Base-by-base conservation (phyloP, 2,797 vertebrate genomes). In the Oophaga sylvatica region DNA sequence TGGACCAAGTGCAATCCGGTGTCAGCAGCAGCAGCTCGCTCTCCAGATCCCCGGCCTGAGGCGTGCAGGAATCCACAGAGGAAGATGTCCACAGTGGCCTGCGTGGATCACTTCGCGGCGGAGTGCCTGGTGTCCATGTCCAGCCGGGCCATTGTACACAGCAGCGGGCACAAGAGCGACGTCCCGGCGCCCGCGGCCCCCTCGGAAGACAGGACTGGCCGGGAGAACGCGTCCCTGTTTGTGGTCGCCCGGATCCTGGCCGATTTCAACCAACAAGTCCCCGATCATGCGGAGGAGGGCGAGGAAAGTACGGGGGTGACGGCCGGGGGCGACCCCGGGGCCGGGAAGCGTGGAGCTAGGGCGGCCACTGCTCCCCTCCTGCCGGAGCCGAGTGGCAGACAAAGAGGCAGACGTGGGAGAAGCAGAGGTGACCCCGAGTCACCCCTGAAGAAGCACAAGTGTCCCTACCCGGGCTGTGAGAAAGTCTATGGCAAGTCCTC, bases 401-500 rank as follows among this genome's bases (percentile, higher is more conserved):
- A 98, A 98, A 98, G 97, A 95, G 96, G 95, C 95, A 96, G 96
- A 93, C 95, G 96, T 92, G 93, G 93, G 91, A 95, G 97, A 91
- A 96, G 95, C 95, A 96, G 96, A 89, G 92, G 92, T 91, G 97
- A 98, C 92, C 96, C 96, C 3, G 97, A 97, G 90, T 96, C 97
- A 89, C 96, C 97, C 89, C 97, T 96, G 96, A 97, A 98, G 95
- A 98, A 97, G 97, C 98, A 99, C 97, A 98, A 97, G 96, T 99
- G 98, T 95, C 96, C 98, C 95, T 99, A 98, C 95, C 95, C 96
- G 92, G 98, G 97, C 91, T 99, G 98, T 90, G 97, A 98, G 95
- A 99, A 99, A 97, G 96, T 99, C 97, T 99, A 99, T 94, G 98
- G 98, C 95, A 99, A 99, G 96, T 99, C 98, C 73, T 99, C 98